A percentile compares a stretch with the other conserved stretches of the same genome.
These are phyloP conservation scores for Chelonus insularis DNA, from an alignment of 1,140 invertebrate genomes.

Conservation along the genomic window DNA sequence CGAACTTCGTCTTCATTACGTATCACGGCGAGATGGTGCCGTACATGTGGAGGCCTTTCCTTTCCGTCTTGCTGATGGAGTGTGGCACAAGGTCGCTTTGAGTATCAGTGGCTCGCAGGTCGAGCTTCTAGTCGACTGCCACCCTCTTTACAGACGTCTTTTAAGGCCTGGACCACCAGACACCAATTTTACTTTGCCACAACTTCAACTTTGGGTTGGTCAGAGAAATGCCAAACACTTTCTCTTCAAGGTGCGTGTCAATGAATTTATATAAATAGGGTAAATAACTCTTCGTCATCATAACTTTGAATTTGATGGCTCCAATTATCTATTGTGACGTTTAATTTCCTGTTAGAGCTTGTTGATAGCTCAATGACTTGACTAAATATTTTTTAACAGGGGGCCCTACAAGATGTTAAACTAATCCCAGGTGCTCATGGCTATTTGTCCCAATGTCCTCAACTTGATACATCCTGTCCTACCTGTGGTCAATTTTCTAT, in stretches of 20 bases:
- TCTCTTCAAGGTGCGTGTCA: slow-evolving; percentile 81
- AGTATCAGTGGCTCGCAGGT: slow-evolving; percentile 80
- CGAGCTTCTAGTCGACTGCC: slow-evolving; percentile 84
- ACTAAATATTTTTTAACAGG: slow-evolving; percentile 62
- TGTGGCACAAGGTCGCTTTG: slow-evolving; percentile 84
- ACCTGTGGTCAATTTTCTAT: slow-evolving; percentile 86
- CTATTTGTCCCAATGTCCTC: slow-evolving; percentile 83
- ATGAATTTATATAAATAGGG: neutral
- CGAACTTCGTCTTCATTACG: slow-evolving; percentile 79
- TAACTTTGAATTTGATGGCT: neutral
- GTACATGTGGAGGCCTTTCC: slow-evolving; percentile 84
- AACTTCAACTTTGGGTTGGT: slow-evolving; percentile 81
- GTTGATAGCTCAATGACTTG: neutral
- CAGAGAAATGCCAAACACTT: slow-evolving; percentile 84
- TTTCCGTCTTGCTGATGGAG: slow-evolving; percentile 80
- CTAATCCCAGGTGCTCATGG: slow-evolving; percentile 82
- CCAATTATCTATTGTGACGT: no score
- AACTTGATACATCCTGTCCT: slow-evolving; percentile 82
- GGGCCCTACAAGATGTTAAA: slow-evolving; percentile 83
- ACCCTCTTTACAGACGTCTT: slow-evolving; percentile 77
- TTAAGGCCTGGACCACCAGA: slow-evolving; percentile 68
- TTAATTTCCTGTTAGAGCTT: neutral
- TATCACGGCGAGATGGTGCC: slow-evolving; percentile 64
- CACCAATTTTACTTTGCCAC: slow-evolving; percentile 71
- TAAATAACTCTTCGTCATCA: neutral